A percentile compares a stretch with the other conserved stretches of the same genome.
Conservation (phyloP, 1,140 invertebrate genomes). For the Drepana arcuata region DNA sequence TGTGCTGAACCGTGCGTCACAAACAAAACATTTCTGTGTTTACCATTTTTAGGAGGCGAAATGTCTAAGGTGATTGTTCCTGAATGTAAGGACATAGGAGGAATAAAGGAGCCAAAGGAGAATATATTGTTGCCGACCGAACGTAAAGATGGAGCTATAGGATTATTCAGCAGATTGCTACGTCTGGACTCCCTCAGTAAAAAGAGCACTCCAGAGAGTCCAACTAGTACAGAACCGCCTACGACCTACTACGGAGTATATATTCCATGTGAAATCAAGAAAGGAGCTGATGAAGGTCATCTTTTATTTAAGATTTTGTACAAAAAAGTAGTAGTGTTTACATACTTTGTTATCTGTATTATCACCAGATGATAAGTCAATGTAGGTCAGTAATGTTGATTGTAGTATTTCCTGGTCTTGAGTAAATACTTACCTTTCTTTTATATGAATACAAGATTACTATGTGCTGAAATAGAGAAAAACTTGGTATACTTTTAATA, state of each 20-base stretch:
- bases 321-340: constrained; percentile 11
- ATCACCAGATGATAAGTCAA: constrained; percentile 10
- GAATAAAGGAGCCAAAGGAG: constrained; percentile 51
- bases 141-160: constrained; percentile 53
- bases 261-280: constrained; percentile 68
- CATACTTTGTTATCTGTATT: constrained; percentile 4
- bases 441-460: constrained; percentile 1
- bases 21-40: constrained; percentile 61
- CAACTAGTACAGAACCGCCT: constrained; percentile 36
- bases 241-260: constrained; percentile 64
- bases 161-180: constrained; percentile 48
- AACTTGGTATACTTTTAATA: too few species aligned
- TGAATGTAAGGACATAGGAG: constrained; percentile 51
- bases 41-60: constrained; percentile 53
- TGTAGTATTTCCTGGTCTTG: constrained; percentile 3
- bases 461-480: too few species aligned
- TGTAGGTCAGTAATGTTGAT: constrained; percentile 20
- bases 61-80: constrained; percentile 64
- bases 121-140: constrained; percentile 46
- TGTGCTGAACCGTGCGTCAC: constrained; percentile 47
- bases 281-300: constrained; percentile 65
- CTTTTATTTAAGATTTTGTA: too few species aligned
- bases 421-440: constrained; percentile 4
- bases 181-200: constrained; percentile 43
- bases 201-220: constrained; percentile 32